A percentile compares a stretch with the other conserved stretches of the same genome.
These are phyloP conservation scores for Urocyon cinereoargenteus DNA, from an alignment of 2,797 vertebrate genomes.

Conservation along the genomic window DNA sequence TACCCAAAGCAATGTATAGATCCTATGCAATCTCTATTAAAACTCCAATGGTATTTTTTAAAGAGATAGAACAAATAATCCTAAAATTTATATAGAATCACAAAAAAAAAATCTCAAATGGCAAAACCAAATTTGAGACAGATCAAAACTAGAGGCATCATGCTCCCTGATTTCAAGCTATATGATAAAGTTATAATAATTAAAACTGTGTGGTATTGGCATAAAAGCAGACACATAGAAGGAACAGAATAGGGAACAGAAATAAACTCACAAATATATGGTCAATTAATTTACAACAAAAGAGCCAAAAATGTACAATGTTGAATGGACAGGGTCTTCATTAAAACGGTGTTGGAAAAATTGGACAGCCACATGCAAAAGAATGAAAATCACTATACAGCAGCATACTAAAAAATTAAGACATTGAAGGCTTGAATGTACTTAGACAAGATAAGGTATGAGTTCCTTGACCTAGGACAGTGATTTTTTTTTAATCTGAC, in stretches of 20 bases:
- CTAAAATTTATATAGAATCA: not conserved
- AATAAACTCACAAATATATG: not conserved
- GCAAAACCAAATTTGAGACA: not conserved
- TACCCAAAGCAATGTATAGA: not conserved
- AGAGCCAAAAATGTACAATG: not conserved
- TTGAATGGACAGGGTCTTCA: not conserved
- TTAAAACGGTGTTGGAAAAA: not conserved
- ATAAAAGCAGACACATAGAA: not conserved
- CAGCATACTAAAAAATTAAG: not conserved
- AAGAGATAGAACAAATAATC: not conserved
- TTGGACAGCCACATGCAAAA: not conserved
- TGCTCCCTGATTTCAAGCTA: not conserved
- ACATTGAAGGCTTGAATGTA: not conserved
- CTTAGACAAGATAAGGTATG: not conserved
- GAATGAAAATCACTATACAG: not conserved
- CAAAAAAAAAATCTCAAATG: not conserved
- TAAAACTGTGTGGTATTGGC: not conserved
- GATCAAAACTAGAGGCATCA: not conserved
- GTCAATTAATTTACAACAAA: not conserved
- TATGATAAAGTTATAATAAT: not conserved
- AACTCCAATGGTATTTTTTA: not conserved
- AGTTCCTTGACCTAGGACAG: not conserved
- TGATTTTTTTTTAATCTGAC: not conserved
- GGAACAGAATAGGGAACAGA: not conserved
- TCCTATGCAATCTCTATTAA: not conserved